Conservation (phyloP, 2,888 invertebrate species). For the Agrochola lychnidis region DNA sequence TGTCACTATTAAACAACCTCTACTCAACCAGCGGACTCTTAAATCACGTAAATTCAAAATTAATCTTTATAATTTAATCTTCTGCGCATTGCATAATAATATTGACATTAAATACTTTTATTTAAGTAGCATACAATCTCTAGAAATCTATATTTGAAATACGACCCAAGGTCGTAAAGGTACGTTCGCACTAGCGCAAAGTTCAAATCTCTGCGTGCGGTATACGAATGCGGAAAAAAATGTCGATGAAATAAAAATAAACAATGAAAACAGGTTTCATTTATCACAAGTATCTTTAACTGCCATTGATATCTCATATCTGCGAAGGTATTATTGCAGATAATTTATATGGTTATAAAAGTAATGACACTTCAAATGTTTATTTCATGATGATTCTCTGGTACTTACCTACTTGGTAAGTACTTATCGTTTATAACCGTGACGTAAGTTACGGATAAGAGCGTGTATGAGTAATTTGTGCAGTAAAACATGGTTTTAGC, state of each 20-base stretch:
- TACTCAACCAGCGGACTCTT: background rate
- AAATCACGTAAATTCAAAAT: background rate
- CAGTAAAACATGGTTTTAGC: background rate
- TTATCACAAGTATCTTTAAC: conserved; percentile 18
- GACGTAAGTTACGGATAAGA: conserved; percentile 41
- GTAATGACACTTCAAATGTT: conserved; percentile 44
- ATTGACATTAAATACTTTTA: background rate
- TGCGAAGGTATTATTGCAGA: conserved; percentile 19
- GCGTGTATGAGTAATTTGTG: conserved; percentile 35
- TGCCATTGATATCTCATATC: conserved; percentile 34
- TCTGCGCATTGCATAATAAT: conserved; percentile 11
- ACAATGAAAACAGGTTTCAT: conserved; percentile 22
- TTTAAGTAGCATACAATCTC: conserved; percentile 34
- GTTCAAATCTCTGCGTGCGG: conserved; percentile 21
- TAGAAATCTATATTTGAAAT: conserved; percentile 47
- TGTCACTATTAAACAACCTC: too few relatives aligned
- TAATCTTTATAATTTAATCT: background rate
- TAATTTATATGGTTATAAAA: conserved; percentile 47
- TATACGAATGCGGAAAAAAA: conserved; percentile 50
- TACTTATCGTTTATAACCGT: conserved; percentile 37
- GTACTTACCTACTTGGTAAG: conserved; percentile 7
- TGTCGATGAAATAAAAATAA: conserved; percentile 17
- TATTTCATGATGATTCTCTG: conserved; percentile 14
- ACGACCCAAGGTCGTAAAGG: conserved; percentile 47
- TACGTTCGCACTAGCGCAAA: conserved; percentile 26